These are phyloP conservation scores for Amphimallon solstitiale DNA, from an alignment of 2,888 invertebrate genomes.

Conservation along the genomic window DNA sequence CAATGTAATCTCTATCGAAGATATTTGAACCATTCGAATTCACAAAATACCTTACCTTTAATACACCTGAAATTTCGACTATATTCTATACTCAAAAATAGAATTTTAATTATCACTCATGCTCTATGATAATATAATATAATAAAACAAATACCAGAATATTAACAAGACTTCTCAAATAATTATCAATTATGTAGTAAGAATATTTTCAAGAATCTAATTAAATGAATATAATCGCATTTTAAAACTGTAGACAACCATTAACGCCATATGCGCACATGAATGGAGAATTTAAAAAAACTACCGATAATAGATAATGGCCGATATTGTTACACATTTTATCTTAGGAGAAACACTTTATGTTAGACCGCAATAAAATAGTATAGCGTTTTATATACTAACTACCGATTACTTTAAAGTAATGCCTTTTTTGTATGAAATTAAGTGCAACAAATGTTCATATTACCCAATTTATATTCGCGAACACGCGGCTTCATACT, in stretches of 20 bases:
- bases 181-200: too few relatives aligned
- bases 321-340: conserved; percentile 25
- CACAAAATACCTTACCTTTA: too few relatives aligned
- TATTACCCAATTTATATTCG: conserved; percentile 36
- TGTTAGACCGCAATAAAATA: conserved; percentile 16
- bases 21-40: too few relatives aligned
- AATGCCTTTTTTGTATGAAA: conserved; percentile 34
- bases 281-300: conserved; percentile 26
- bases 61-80: too few relatives aligned
- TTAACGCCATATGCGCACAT: conserved; percentile 8
- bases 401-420: conserved; percentile 32
- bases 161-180: too few relatives aligned
- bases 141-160: too few relatives aligned
- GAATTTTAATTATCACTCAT: too few relatives aligned
- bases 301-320: conserved; percentile 21
- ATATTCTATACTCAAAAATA: too few relatives aligned
- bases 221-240: too few relatives aligned
- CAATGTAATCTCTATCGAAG: too few relatives aligned
- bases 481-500: conserved; percentile 21
- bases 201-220: too few relatives aligned
- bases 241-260: neutral
- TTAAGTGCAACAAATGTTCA: conserved; percentile 35
- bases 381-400: conserved; percentile 23
- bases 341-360: conserved; percentile 29
- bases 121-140: too few relatives aligned